phyloP scores from a whole-genome alignment of 35 echinoderm and acorn worm species.

The Strongylocentrotus purpuratus region DNA sequence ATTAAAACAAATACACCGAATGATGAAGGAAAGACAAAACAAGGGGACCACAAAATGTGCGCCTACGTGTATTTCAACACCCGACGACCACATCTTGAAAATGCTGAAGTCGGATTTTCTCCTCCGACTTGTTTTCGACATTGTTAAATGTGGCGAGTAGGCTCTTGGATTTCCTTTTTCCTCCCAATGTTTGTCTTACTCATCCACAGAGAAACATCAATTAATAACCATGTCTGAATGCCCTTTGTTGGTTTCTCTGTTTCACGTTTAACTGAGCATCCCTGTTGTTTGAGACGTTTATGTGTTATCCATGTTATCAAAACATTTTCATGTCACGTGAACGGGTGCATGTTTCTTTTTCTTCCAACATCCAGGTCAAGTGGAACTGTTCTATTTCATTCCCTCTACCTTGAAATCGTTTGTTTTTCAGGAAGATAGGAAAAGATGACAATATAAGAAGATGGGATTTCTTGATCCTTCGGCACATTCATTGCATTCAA shows the following conservation, averaged over 20 bases:
- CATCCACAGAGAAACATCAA: not conserved
- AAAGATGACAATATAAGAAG: no score
- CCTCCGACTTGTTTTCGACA: not conserved
- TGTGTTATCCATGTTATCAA: not conserved
- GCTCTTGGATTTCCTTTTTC: not conserved
- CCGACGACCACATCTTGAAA: not conserved
- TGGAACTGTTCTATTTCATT: not conserved
- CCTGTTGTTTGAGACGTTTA: not conserved
- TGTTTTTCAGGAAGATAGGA: no score
- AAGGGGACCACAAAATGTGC: not conserved
- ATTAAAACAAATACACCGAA: not conserved
- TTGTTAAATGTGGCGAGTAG: not conserved
- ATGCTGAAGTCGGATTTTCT: not conserved
- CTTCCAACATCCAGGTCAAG: not conserved
- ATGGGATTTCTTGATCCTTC: no score
- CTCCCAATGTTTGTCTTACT: not conserved
- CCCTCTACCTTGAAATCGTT: not conserved
- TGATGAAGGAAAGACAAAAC: not conserved
- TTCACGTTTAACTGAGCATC: no score
- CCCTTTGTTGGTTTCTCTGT: no score
- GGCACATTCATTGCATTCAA: no score
- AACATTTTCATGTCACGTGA: no score
- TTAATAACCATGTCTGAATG: not conserved
- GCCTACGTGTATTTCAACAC: not conserved
- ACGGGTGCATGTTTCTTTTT: no score